A percentile compares a stretch with the other conserved stretches of the same genome.
Evolutionary conservation across 2,797 vertebrate genomes (phyloP).

Genomic region (Coranthus polyacanthus): DNA sequence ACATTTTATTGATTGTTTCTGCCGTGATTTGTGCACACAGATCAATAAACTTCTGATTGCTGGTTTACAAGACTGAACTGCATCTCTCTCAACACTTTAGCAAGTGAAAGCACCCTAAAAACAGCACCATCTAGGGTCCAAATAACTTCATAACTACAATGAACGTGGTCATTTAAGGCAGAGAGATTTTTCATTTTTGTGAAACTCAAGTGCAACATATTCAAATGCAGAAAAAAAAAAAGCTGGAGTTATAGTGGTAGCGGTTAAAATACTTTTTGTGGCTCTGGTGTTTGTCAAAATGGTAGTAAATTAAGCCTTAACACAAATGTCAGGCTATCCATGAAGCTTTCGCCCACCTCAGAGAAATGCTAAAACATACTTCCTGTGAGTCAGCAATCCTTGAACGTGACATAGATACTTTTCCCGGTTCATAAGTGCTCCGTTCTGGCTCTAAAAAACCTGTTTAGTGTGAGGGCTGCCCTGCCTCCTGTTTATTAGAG

Average conservation of each 20-base stretch:
- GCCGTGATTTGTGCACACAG: neutral
- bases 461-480: constrained; percentile 54
- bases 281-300: neutral
- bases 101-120: constrained; percentile 32
- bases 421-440: constrained; percentile 25
- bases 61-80: neutral
- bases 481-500: constrained; percentile 36
- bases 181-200: neutral
- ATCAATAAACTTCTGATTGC: constrained; percentile 17
- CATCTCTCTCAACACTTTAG: too few species aligned
- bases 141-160: constrained; percentile 34
- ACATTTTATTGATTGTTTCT: neutral
- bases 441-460: constrained; percentile 38
- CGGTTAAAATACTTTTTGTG: neutral
- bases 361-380: too few species aligned
- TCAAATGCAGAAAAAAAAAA: neutral
- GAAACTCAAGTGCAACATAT: neutral
- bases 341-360: constrained; percentile 7
- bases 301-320: neutral
- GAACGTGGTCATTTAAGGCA: too few species aligned
- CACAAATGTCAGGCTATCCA: constrained; percentile 1
- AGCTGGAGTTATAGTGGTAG: neutral
- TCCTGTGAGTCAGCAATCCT: constrained; percentile 59
- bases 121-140: constrained; percentile 77
- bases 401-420: neutral